Evolutionary conservation across 2,113 vertebrate genomes (phyloP), one percentile per base, ranked within the genome.

Genomic region (Erythrolamprus reginae): DNA sequence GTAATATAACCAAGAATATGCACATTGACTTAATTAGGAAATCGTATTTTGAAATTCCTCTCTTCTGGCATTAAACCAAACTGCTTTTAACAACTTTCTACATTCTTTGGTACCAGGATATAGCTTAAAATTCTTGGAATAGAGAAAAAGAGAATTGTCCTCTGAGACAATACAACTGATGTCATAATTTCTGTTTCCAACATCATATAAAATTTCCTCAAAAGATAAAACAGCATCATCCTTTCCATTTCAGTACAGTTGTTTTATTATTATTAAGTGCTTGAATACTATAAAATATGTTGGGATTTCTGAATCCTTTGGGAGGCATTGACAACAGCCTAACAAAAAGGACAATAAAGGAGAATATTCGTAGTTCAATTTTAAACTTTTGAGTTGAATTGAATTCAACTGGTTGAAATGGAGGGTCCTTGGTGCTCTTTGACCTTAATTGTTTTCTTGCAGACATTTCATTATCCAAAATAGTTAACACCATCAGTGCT

Each of bases 91-190:
- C 4, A 93, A 21, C 2, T 33, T 1, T 6, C 82, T 70, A 33
- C 23, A 38, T 92, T 91, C 89, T 45, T 61, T 56, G 61, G 61
- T 87, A 88, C 9, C 4, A 26, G 86, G 26, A 24, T 28, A 8
- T 1, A 84, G 55, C 87, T 85, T 87, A 48, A 88, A 26, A 28
- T 38, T 89, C 84, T 90, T 45, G 3, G 93, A 82, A 52, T 70
- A 12, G 90, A 56, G 6, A 87, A 26, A 52, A 92, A 38, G 88
- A 94, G 8, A 92, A 19, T 38, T 47, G 53, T 65, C n/a, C 28
- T 65, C 12, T 65, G 58, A n/a, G 28, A 65, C 61, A 65, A n/a
- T 15, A 65, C 61, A 65, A 65, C 28, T 65, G 28, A 33, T 33
- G 0, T n/a, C 1, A 33, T 33, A 15, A 33, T 33, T 70, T 70